Evolutionary conservation across 2,113 vertebrate genomes (phyloP), one percentile per base, ranked within the genome.

Genomic region (Setophaga kirtlandii): DNA sequence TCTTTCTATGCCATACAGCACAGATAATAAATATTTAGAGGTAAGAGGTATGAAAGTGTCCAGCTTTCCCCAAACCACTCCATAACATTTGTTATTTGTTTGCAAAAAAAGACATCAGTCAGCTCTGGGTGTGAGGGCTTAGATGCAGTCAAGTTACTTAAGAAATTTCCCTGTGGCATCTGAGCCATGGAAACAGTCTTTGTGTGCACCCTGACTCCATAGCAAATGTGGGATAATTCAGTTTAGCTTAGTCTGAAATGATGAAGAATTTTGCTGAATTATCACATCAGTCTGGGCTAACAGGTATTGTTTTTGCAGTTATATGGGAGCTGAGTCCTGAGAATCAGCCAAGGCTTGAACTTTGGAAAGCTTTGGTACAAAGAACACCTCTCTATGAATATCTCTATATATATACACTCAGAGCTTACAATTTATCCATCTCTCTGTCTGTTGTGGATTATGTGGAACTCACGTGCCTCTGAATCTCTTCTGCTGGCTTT

Each of bases 31-130:
- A 76, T 91, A 76, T 60, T 93, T 82, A n/a, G 22, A 47, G 12
- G 41, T 44, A 87, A 52, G 37, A 68, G 33, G 15, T 60, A 31
- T 33, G 10, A 60, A 90, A 83, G 9, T 60, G 10, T 91, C 49
- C 41, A 33, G 19, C 31, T 85, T 85, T 82, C 14, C 31, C 49
- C 37, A 67, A 56, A 33, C 20, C n/a, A 37, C 17, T 76, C 10
- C 4, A 2, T 76, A 60, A 52, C 19, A 79, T 91, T 85, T 35
- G 10, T 60, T 94, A 79, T 91, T 85, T 35, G 10, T 60, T 94
- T 93, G 35, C 4, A 5, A 60, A 68, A 63, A 59, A 1, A 52
- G 56, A 24, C 23, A 6, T 37, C 0, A 0, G 6, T 62, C 46
- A 65, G 11, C 59, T 83, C 50, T 76, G 50, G 8, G 15, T 80